A percentile compares a stretch with the other conserved stretches of the same genome.
phyloP scores from a whole-genome alignment of 2,113 vertebrate species.

The Anas platyrhynchos region DNA sequence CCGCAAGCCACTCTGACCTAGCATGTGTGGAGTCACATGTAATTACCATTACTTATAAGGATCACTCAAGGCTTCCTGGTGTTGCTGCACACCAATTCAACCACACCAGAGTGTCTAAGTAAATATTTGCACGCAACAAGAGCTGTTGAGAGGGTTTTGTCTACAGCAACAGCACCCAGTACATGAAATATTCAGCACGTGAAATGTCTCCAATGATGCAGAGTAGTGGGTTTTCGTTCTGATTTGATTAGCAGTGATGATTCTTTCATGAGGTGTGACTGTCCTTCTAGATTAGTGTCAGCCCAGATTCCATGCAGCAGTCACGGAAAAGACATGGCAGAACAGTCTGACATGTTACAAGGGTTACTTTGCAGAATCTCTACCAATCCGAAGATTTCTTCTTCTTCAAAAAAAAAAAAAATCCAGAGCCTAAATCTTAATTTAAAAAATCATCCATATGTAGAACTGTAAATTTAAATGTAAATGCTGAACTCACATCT shows the following conservation, averaged over 20 bases:
- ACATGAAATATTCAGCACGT: conserved; percentile 93
- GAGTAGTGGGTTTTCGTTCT: conserved; percentile 88
- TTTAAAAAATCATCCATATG: neutral
- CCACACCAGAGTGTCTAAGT: conserved; percentile 79
- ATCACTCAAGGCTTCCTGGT: conserved; percentile 82
- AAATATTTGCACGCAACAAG: conserved; percentile 93
- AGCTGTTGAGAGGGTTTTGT: conserved; percentile 85
- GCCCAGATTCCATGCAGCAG: conserved; percentile 83
- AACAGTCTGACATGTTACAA: neutral
- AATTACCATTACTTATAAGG: conserved; percentile 91
- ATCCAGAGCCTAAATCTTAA: neutral
- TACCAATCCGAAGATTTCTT: neutral
- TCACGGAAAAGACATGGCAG: conserved; percentile 80
- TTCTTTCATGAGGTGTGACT: conserved; percentile 96
- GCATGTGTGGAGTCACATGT: conserved; percentile 84
- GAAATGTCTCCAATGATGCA: conserved; percentile 83
- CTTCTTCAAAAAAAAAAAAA: neutral
- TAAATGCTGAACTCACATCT: neutral
- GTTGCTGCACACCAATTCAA: conserved; percentile 68
- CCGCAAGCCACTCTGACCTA: conserved; percentile 74
- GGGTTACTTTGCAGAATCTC: neutral
- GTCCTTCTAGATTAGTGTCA: conserved; percentile 93
- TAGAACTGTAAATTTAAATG: neutral
- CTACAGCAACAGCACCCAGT: conserved; percentile 79
- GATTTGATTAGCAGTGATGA: conserved; percentile 97